Conservation (phyloP, 2,797 vertebrate species). For the Aphelocoma californica region DNA sequence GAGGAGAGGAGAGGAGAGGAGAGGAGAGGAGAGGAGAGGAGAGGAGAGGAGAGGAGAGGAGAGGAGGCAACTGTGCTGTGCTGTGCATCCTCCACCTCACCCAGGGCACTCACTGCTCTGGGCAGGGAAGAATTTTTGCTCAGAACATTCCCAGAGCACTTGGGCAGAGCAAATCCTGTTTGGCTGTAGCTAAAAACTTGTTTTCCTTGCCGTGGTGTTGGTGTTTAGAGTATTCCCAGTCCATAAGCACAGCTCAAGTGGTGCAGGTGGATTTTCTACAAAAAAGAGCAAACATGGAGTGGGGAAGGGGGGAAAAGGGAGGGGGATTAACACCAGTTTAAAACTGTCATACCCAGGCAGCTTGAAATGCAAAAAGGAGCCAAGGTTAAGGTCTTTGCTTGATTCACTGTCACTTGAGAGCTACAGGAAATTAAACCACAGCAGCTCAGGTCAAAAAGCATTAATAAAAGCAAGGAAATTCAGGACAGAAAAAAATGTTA, state of each 20-base stretch:
- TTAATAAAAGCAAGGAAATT: slow-evolving; percentile 61
- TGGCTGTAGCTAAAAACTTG: not conserved
- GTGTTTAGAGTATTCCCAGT: not conserved
- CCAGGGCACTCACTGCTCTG: not conserved
- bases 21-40: too few relatives aligned
- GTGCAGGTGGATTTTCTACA: not conserved
- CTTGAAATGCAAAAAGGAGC: slow-evolving; percentile 58
- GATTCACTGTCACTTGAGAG: slow-evolving; percentile 73
- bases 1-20: too few relatives aligned
- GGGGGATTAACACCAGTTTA: slow-evolving; percentile 44
- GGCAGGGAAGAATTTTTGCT: not conserved
- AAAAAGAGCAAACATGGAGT: not conserved
- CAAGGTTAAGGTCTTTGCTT: slow-evolving; percentile 61
- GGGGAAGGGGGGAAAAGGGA: not conserved
- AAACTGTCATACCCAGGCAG: slow-evolving; percentile 48
- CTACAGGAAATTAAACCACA: slow-evolving; percentile 76
- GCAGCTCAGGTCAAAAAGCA: slow-evolving; percentile 44
- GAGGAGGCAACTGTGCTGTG: not conserved
- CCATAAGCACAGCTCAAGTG: not conserved
- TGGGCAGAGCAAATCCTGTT: not conserved
- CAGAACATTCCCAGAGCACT: not conserved
- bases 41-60: too few relatives aligned
- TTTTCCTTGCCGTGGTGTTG: not conserved
- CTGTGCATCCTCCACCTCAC: not conserved
- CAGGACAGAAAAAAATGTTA: not conserved